These are phyloP conservation scores for Tokudaia tokunoshimensis DNA, from an alignment of 2,797 vertebrate genomes.

Conservation along the genomic window DNA sequence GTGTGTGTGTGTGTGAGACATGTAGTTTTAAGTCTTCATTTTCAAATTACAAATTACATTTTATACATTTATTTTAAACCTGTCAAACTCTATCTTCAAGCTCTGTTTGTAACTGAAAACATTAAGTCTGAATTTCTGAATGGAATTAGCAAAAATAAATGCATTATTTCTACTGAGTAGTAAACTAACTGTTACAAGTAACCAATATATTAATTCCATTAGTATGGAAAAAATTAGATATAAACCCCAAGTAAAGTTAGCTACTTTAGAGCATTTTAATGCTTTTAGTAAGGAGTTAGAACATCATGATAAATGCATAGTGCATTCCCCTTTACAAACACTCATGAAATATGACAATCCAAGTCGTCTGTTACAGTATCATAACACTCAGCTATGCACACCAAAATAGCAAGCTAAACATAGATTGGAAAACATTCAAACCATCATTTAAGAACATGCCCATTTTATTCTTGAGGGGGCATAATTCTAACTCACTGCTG, in stretches of 20 bases:
- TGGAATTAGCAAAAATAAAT: neutral
- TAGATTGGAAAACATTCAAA: neutral
- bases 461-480: neutral
- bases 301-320: neutral
- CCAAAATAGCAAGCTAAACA: neutral
- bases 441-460: neutral
- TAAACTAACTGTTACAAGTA: constrained; percentile 8
- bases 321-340: neutral
- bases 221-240: neutral
- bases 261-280: neutral
- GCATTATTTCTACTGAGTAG: neutral
- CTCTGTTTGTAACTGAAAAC: constrained; percentile 3
- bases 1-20: neutral
- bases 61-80: neutral
- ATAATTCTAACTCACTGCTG: neutral
- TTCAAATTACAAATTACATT: neutral
- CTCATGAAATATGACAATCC: neutral
- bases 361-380: neutral
- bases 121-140: neutral
- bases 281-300: neutral
- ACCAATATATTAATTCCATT: neutral
- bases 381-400: neutral
- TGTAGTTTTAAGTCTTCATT: constrained; percentile 2
- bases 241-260: neutral
- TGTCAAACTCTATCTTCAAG: neutral